phyloP scores from a whole-genome alignment of 2,113 vertebrate species.

The Apus apus region DNA sequence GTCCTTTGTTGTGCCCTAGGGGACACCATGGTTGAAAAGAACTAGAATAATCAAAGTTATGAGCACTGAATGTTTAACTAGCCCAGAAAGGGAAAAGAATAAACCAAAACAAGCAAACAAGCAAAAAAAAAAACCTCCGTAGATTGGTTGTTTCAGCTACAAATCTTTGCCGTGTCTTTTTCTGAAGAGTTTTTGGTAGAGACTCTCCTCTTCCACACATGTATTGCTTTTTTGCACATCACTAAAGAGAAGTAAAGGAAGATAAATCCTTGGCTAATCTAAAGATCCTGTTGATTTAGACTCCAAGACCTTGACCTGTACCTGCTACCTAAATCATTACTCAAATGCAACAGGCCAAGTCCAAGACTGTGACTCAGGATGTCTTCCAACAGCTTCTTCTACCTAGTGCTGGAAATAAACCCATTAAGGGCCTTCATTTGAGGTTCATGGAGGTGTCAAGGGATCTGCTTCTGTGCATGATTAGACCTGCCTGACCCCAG shows the following conservation, averaged over 20 bases:
- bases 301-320: neutral
- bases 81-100: neutral
- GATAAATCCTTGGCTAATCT: neutral
- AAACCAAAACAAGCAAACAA: neutral
- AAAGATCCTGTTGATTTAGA: neutral
- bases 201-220: neutral
- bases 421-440: neutral
- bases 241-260: neutral
- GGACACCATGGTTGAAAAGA: neutral
- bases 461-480: neutral
- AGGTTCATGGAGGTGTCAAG: neutral
- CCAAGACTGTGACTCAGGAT: neutral
- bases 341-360: neutral
- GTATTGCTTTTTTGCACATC: neutral
- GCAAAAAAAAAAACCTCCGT: fast-evolving
- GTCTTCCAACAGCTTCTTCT: neutral
- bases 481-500: neutral
- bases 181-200: neutral
- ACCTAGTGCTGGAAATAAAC: neutral
- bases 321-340: fast-evolving
- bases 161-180: neutral
- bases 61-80: neutral
- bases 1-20: neutral
- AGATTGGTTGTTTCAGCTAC: neutral
- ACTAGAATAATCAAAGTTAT: neutral